Base-by-base conservation (phyloP, 2,113 vertebrate species). In the Callipepla californica region DNA sequence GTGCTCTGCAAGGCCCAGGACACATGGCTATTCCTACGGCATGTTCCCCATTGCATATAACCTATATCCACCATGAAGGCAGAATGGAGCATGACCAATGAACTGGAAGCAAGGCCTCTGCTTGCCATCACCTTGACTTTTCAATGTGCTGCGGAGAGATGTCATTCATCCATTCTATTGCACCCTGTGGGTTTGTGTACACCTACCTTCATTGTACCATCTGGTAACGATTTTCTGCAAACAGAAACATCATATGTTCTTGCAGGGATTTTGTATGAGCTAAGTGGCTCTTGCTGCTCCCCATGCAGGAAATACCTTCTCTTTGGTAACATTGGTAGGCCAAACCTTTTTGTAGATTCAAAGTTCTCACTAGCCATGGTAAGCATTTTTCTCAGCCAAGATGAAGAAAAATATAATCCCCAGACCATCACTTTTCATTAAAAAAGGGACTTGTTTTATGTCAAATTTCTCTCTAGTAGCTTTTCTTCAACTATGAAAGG, bases 161-260 rank as follows among this genome's bases (percentile, higher is more conserved):
- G 75, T 67, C 87, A 79, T 75, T 91, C 69, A 93, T 63, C 85
- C 48, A 14, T 58, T 65, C 69, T 40, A 58, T 42, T 53, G 82
- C 91, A 92, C 76, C 36, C 93, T 12, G n/a, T 42, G 73, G 75
- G 44, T 65, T 84, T 93, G 69, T 62, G 76, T 23, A 34, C 53
- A 80, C 45, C 88, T 84, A 92, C 77, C 59, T 50, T 30, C n/a
- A 13, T 16, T 81, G 66, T 79, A 81, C 66, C 95, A 88, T 95
- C 76, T 96, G 93, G 93, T 19, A 96, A 83, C 57, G 69, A 95
- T 96, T 95, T 94, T 78, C 82, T 93, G 73, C 68, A 50, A 94
- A 81, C 16, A 42, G 73, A 62, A 82, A 82, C 47, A 62, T 88
- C 36, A 4, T 51, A 65, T 48, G 40, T 75, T 75, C 76, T 91